A percentile compares a stretch with the other conserved stretches of the same genome.
phyloP scores from a whole-genome alignment of 2,113 vertebrate genomes.

The Pimephales promelas region DNA sequence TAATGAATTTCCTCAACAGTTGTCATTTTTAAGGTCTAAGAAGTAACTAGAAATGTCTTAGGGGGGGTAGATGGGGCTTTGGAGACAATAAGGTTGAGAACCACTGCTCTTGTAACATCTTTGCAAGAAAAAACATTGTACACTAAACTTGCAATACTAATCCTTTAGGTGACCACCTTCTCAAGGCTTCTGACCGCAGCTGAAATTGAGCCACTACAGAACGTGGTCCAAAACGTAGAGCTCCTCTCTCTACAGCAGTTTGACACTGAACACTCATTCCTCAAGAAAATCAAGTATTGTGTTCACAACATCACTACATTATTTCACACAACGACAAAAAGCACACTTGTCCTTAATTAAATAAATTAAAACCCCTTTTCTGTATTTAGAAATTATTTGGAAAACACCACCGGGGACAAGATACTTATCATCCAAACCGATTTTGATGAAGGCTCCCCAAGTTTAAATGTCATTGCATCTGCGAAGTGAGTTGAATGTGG shows the following conservation, averaged over 20 bases:
- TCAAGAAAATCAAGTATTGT: slow-evolving; percentile 87
- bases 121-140: neutral
- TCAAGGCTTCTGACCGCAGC: slow-evolving; percentile 88
- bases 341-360: neutral
- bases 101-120: neutral
- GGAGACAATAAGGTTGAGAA: neutral
- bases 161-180: slow-evolving; percentile 89
- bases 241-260: slow-evolving; percentile 90
- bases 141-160: neutral
- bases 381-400: slow-evolving; percentile 77
- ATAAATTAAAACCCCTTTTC: neutral
- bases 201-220: slow-evolving; percentile 74
- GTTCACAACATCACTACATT: neutral
- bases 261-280: slow-evolving; percentile 90
- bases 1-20: neutral
- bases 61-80: neutral
- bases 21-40: neutral
- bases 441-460: slow-evolving; percentile 81
- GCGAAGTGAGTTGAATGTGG: slow-evolving; percentile 82
- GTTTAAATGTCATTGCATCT: slow-evolving; percentile 88
- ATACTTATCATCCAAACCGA: slow-evolving; percentile 91
- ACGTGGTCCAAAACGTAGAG: slow-evolving; percentile 67
- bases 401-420: slow-evolving; percentile 66
- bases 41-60: neutral
- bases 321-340: neutral